Evolutionary conservation across 2,888 invertebrate genomes (phyloP).

Genomic region (Coleophora flavipennella): DNA sequence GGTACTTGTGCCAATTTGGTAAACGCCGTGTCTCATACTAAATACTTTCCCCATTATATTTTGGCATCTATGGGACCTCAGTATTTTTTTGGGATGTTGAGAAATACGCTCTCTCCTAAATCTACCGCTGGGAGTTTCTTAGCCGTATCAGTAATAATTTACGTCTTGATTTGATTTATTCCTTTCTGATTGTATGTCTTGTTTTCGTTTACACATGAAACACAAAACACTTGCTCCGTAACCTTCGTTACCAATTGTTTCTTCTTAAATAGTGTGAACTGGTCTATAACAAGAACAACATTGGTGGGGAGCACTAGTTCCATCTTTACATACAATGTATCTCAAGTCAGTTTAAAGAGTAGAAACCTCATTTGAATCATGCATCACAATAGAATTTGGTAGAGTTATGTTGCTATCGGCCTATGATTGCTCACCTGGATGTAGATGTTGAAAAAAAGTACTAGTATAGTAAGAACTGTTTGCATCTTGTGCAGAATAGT

Average conservation of each 20-base stretch:
- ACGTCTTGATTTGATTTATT: conserved; percentile 5
- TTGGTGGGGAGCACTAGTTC: conserved; percentile 2
- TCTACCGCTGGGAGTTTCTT: conserved; percentile 10
- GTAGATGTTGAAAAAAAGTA: too few relatives aligned
- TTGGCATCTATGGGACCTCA: conserved; percentile 5
- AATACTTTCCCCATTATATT: conserved; percentile 7
- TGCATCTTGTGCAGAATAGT: neutral
- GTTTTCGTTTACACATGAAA: conserved; percentile 7
- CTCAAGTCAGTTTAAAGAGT: neutral
- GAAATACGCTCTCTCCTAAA: conserved; percentile 6
- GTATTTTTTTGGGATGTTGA: conserved; percentile 7
- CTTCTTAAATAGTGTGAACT: conserved; percentile 2
- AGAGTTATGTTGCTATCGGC: neutral
- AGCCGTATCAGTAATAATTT: conserved; percentile 5
- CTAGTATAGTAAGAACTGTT: too few relatives aligned
- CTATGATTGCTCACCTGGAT: neutral
- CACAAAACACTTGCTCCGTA: conserved; percentile 5
- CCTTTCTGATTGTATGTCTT: conserved; percentile 4
- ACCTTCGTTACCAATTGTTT: conserved; percentile 3
- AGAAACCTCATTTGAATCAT: neutral
- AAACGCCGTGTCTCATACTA: conserved; percentile 5
- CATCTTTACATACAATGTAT: conserved; percentile 2
- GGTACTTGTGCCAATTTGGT: conserved; percentile 8
- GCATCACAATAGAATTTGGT: neutral
- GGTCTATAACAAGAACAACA: conserved; percentile 5